These are phyloP conservation scores for human DNA, from an alignment of 2,113 vertebrate genomes.

Conservation along the genomic window GRCh38 chr4:87994501-87995000, in stretches of 20 bases:
- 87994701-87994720: background rate
- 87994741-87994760: background rate
- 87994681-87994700: background rate
- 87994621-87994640: background rate
- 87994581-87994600: background rate
- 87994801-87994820: background rate
- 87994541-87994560: background rate
- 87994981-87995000: background rate
- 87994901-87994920: background rate
- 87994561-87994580: background rate
- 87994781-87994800: background rate
- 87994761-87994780: background rate
- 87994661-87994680: background rate
- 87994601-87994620: background rate
- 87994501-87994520: background rate
- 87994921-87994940: background rate
- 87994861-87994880: background rate
- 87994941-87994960: background rate
- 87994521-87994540: background rate
- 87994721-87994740: background rate
- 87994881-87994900: background rate
- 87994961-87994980: background rate
- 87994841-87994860: background rate
- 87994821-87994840: background rate
- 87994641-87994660: background rate